Base-by-base conservation (phyloP, 2,113 vertebrate genomes). In the Naja naja region DNA sequence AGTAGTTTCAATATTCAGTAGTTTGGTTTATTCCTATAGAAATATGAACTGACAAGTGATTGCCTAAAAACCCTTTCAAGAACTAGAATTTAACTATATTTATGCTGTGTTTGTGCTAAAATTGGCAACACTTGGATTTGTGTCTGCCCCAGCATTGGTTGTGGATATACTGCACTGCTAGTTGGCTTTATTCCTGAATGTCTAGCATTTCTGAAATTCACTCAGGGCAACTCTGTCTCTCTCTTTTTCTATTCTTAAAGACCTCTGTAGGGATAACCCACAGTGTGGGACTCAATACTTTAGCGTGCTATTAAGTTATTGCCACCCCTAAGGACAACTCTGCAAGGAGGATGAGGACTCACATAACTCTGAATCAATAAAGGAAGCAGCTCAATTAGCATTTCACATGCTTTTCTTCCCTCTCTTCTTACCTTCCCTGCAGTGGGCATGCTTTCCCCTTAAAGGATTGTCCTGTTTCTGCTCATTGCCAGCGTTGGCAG, bases 401-500 rank as follows among this genome's bases (percentile, higher is more conserved):
- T 99, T 99, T 99, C 98, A 99, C 98, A 98, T 98, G 98, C 97
- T 98, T 98, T 98, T 97, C 98, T 98, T 97, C 97, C 97, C 96
- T 98, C 98, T 97, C 98, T 98, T 98, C 98, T 97, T 97, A 97
- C 98, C 98, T 98, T 98, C 98, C 98, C 98, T 96, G 98, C 97
- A 95, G 98, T 97, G 98, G 97, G 97, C 97, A 97, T 97, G 98
- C 98, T 98, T 98, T 97, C 98, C 98, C 98, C 97, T 97, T 97
- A 97, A 97, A 97, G 97, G 98, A 98, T 98, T 98, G 97, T 99
- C 99, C 99, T 98, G 98, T 98, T 98, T 99, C 98, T 98, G 98
- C 98, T 98, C 98, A 98, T 99, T 97, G 98, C 98, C 97, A 98
- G 98, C 98, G 99, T 99, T 99, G 99, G 99, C 99, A 99, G 98